phyloP scores from a whole-genome alignment of 2,113 vertebrate genomes.

The Ictalurus punctatus region DNA sequence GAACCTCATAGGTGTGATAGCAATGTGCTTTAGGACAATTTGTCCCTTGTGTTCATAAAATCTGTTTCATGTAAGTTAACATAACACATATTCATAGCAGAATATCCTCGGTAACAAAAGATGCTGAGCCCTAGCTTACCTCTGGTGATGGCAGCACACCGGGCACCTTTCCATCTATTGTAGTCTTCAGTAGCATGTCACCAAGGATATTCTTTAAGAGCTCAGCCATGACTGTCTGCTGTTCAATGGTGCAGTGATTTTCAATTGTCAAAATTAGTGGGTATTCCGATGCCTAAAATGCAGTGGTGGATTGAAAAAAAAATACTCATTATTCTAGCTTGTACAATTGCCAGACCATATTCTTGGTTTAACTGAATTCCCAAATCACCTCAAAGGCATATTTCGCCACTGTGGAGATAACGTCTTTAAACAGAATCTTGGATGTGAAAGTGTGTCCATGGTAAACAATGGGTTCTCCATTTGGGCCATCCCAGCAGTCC shows the following conservation, averaged over 20 bases:
- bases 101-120: neutral
- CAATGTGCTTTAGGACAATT: neutral
- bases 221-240: slow-evolving; percentile 80
- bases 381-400: slow-evolving; percentile 88
- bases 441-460: slow-evolving; percentile 93
- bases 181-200: slow-evolving; percentile 74
- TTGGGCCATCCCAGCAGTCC: slow-evolving; percentile 92
- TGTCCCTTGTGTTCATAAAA: neutral
- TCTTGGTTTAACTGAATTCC: neutral
- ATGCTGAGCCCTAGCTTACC: slow-evolving; percentile 65
- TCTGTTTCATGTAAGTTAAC: neutral
- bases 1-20: neutral
- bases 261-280: slow-evolving; percentile 90
- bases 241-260: slow-evolving; percentile 89
- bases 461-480: slow-evolving; percentile 90
- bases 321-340: neutral
- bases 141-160: slow-evolving; percentile 84
- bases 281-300: slow-evolving; percentile 79
- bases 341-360: neutral
- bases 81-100: neutral
- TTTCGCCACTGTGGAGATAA: slow-evolving; percentile 81
- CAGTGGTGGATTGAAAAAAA: neutral
- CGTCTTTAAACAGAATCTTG: slow-evolving; percentile 91
- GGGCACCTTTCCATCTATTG: slow-evolving; percentile 70
- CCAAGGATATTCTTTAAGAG: slow-evolving; percentile 82